Conservation (phyloP, 2,797 vertebrate species). For the Darevskia nairensis region DNA sequence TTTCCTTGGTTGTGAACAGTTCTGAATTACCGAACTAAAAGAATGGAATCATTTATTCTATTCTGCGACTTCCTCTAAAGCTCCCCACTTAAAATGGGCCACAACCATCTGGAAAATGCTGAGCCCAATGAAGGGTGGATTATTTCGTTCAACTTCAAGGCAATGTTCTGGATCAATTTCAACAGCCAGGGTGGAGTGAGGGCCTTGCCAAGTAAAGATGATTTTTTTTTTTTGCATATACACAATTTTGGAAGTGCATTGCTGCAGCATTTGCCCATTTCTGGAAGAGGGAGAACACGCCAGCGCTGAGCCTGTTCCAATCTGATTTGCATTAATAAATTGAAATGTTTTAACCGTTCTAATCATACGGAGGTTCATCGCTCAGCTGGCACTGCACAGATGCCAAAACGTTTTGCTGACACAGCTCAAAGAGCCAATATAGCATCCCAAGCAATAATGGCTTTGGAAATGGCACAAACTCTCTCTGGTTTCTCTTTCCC, state of each 20-base stretch:
- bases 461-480: background rate
- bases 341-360: background rate
- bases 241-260: background rate
- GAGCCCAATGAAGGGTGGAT: background rate
- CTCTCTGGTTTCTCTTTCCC: background rate
- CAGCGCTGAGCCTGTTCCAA: background rate
- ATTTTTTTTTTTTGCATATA: background rate
- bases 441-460: background rate
- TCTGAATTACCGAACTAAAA: background rate
- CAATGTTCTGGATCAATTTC: background rate
- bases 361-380: background rate
- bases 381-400: background rate
- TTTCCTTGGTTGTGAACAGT: background rate
- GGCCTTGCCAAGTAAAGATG: background rate
- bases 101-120: background rate
- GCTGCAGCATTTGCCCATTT: background rate
- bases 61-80: background rate
- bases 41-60: background rate
- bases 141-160: background rate
- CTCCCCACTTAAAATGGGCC: background rate
- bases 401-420: background rate
- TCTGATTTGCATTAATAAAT: slow-evolving; percentile 2
- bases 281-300: background rate
- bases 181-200: no score
- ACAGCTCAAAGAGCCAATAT: background rate